Evolutionary conservation across 2,113 vertebrate species (phyloP).

Genomic region (Sisor rabdophorus): DNA sequence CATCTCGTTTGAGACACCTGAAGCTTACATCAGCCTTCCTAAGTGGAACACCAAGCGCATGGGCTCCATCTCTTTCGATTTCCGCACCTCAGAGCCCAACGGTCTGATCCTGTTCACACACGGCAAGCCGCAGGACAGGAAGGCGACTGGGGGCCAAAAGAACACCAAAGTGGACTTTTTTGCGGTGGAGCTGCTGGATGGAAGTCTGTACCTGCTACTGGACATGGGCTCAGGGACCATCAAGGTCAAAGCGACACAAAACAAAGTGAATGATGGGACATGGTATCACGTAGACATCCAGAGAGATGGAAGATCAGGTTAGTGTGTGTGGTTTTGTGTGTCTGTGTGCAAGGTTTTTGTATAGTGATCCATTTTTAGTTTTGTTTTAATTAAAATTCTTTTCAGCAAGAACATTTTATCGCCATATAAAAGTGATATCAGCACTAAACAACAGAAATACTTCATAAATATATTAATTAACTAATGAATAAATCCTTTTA

Average conservation of each 20-base stretch:
- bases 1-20: constrained; percentile 96
- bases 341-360: neutral
- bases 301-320: constrained; percentile 93
- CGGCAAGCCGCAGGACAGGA: constrained; percentile 91
- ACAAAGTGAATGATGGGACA: constrained; percentile 94
- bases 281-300: constrained; percentile 99
- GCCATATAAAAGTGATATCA: constrained; percentile 5
- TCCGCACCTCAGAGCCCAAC: constrained; percentile 93
- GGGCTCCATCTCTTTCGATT: constrained; percentile 98
- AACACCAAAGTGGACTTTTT: constrained; percentile 99
- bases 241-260: constrained; percentile 96
- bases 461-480: neutral
- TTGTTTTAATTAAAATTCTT: constrained; percentile 3
- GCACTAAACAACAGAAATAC: constrained; percentile 7
- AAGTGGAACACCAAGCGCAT: constrained; percentile 99
- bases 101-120: constrained; percentile 98
- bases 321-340: constrained; percentile 37
- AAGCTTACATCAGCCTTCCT: constrained; percentile 94
- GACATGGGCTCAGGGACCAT: constrained; percentile 99
- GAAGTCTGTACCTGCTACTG: constrained; percentile 89
- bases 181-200: constrained; percentile 93
- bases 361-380: neutral
- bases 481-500: too few species aligned
- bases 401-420: neutral
- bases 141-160: constrained; percentile 89